phyloP scores from a whole-genome alignment of 2,797 vertebrate species.

The Myotis planiceps region DNA sequence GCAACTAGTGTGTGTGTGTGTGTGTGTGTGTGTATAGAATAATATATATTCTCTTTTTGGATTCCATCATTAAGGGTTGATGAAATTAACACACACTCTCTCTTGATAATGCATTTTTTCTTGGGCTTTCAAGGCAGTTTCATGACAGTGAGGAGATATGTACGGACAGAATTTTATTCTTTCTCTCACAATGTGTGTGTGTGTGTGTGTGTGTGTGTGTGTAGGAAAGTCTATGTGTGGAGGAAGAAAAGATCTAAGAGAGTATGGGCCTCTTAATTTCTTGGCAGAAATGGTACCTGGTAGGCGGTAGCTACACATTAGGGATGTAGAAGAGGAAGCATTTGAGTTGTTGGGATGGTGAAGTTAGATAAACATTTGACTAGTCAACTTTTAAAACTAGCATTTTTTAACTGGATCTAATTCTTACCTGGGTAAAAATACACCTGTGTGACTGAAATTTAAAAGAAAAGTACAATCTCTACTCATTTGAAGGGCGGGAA shows the following conservation, averaged over 20 bases:
- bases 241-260: not conserved
- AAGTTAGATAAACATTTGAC: not conserved
- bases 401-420: not conserved
- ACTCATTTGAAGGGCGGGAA: not conserved
- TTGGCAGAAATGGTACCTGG: not conserved
- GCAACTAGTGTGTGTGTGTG: not conserved
- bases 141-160: not conserved
- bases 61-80: not conserved
- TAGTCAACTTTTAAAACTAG: not conserved
- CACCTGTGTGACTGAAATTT: not conserved
- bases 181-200: not conserved
- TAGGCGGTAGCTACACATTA: not conserved
- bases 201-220: not conserved
- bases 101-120: not conserved
- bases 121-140: not conserved
- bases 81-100: not conserved
- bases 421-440: not conserved
- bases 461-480: not conserved
- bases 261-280: not conserved
- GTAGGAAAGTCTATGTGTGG: not conserved
- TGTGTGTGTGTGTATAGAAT: not conserved
- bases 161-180: not conserved
- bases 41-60: not conserved
- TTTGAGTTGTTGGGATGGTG: not conserved
- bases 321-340: not conserved